These are phyloP conservation scores for Solea solea DNA, from an alignment of 2,113 vertebrate species.

Conservation along the genomic window DNA sequence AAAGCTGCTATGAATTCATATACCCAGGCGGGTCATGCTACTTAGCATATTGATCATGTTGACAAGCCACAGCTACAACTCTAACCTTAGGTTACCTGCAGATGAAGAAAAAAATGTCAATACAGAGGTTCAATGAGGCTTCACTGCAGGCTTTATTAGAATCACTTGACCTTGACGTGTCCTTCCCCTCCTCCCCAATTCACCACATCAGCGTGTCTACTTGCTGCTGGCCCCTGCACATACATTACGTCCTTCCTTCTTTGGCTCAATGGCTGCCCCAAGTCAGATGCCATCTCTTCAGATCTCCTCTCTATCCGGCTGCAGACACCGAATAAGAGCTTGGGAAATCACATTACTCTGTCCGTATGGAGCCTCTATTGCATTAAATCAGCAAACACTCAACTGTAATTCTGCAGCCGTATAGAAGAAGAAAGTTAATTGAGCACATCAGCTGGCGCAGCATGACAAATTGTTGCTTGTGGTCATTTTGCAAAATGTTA, in stretches of 20 bases:
- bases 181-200: constrained; percentile 10
- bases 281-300: constrained; percentile 71
- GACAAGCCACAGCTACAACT: constrained; percentile 2
- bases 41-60: constrained; percentile 10
- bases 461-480: constrained; percentile 74
- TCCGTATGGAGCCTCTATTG: constrained; percentile 73
- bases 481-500: constrained; percentile 71
- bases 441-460: constrained; percentile 56
- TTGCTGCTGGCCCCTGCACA: constrained; percentile 42
- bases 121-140: constrained; percentile 11
- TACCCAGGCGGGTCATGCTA: constrained; percentile 5
- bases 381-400: constrained; percentile 75
- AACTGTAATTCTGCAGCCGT: constrained; percentile 75
- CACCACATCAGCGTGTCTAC: constrained; percentile 20
- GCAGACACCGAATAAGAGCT: constrained; percentile 78
- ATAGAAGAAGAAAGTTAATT: constrained; percentile 68
- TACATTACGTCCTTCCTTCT: constrained; percentile 48
- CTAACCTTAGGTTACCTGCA: constrained; percentile 30
- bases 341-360: constrained; percentile 77
- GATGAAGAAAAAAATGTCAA: constrained; percentile 13
- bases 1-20: background rate
- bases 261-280: constrained; percentile 38
- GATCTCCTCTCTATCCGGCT: constrained; percentile 63
- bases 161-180: constrained; percentile 49
- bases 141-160: constrained; percentile 30